Evolutionary conservation across 2,888 invertebrate genomes (phyloP).

Genomic region (Andrena bucephala): DNA sequence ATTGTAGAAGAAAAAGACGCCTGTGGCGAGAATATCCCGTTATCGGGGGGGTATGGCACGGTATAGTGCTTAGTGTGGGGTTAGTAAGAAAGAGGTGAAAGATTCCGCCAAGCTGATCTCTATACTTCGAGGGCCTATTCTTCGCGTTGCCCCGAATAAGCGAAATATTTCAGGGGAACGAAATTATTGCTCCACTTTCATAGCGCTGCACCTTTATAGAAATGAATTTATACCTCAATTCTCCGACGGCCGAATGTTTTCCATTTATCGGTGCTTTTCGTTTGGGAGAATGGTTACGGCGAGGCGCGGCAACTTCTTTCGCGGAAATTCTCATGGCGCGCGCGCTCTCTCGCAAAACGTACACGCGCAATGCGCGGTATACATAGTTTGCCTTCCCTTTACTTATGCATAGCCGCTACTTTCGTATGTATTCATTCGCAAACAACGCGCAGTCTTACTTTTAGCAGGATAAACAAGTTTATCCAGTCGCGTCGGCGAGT

Average conservation of each 20-base stretch:
- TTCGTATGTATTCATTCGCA: conserved; percentile 62
- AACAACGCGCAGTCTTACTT: conserved; percentile 62
- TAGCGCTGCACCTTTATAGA: background rate
- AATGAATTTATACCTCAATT: background rate
- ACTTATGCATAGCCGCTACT: conserved; percentile 48
- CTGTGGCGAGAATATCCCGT: background rate
- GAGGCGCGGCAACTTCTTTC: conserved; percentile 29
- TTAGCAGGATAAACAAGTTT: conserved; percentile 62
- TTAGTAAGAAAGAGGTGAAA: background rate
- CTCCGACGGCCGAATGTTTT: background rate
- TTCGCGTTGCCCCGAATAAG: background rate
- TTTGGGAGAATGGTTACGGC: background rate
- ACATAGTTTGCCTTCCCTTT: conserved; percentile 43
- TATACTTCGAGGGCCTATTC: background rate
- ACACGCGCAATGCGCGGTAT: conserved; percentile 15
- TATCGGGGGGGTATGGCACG: too few relatives aligned
- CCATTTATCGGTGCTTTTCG: conserved; percentile 16
- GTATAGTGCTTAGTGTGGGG: background rate
- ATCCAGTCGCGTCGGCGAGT: conserved; percentile 54
- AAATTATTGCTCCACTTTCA: background rate
- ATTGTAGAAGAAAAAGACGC: background rate
- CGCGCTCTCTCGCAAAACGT: conserved; percentile 8
- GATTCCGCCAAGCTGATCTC: background rate
- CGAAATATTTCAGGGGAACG: conserved; percentile 10
- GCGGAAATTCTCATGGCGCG: conserved; percentile 15